Evolutionary conservation across 2,797 vertebrate genomes (phyloP).

Genomic region (Pseudotriccus pelzelni): DNA sequence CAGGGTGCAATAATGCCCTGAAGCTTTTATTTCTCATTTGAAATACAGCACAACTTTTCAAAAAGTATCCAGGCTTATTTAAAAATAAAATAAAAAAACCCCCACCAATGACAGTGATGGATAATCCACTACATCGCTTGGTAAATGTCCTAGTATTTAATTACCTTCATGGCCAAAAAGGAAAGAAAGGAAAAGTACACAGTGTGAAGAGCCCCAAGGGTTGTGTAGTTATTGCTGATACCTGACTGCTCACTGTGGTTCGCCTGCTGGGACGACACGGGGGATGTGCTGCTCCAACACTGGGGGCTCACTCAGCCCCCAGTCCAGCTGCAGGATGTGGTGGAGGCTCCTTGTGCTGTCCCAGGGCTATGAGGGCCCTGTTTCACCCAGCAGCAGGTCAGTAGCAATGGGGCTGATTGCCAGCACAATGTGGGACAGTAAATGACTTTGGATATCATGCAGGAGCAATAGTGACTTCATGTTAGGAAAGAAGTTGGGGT

Average conservation of each 20-base stretch:
- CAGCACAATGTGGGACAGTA: accelerated
- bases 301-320: accelerated
- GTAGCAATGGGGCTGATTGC: background rate
- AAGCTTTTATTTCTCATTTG: background rate
- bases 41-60: background rate
- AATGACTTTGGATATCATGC: background rate
- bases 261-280: accelerated
- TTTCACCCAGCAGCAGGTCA: background rate
- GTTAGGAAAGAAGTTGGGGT: background rate
- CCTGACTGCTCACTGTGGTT: background rate
- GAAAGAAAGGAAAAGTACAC: background rate
- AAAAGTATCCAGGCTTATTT: background rate
- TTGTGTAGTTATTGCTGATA: background rate
- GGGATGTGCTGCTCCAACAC: background rate
- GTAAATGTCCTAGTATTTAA: constrained; percentile 47
- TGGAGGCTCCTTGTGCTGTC: accelerated
- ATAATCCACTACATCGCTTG: constrained; percentile 10
- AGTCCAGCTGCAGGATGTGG: accelerated
- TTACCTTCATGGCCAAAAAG: background rate
- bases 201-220: background rate
- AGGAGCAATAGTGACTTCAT: background rate
- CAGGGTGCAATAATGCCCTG: background rate
- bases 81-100: background rate
- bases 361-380: accelerated
- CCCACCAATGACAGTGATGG: background rate